Evolutionary conservation across 2,113 vertebrate genomes (phyloP), one percentile per base, ranked within the genome.

Genomic region (Verasper variegatus): DNA sequence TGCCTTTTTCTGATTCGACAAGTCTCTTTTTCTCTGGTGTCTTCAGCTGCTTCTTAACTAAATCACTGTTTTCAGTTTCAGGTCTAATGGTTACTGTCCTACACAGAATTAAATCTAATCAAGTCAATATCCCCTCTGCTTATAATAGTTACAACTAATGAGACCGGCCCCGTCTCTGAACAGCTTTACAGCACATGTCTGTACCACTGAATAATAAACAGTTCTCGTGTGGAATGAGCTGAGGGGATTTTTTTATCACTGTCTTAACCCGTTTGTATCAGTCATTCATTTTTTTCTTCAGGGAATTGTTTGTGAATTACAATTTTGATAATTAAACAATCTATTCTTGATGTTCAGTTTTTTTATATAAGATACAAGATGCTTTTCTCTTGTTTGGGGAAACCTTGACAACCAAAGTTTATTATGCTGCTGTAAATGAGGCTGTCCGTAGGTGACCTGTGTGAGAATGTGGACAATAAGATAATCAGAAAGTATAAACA

Each of bases 311-410:
- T 27, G 31, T 55, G 40, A 74, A 67, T 81, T 81, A 68, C 27
- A 69, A 8, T 86, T 87, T 88, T 87, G 72, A 76, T 86, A 84
- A 91, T 80, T 90, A 91, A 91, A 91, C 47, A 2, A 0, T 60
- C 1, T 71, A 55, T 86, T 74, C 68, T 85, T 58, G 0, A 74
- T 37, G 2, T 58, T 2, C 3, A 65, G 5, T 67, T 51, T 49
- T 18, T 59, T 18, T 27, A 5, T 9, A 56, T 15, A 14, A 54
- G 18, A 55, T 6, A 31, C 31, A 11, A 51, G 49, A 51, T 7
- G 12, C 49, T 37, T 60, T 20, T 60, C 24, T 31, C 12, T 27
- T 9, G 51, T 49, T 54, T 18, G 17, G 51, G 51, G 51, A 7
- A 52, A 54, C 7, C 23, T 15, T 24, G 21, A 24, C 7, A 12